Evolutionary conservation across 2,113 vertebrate genomes (phyloP).

Genomic region (Phasianus colchicus): DNA sequence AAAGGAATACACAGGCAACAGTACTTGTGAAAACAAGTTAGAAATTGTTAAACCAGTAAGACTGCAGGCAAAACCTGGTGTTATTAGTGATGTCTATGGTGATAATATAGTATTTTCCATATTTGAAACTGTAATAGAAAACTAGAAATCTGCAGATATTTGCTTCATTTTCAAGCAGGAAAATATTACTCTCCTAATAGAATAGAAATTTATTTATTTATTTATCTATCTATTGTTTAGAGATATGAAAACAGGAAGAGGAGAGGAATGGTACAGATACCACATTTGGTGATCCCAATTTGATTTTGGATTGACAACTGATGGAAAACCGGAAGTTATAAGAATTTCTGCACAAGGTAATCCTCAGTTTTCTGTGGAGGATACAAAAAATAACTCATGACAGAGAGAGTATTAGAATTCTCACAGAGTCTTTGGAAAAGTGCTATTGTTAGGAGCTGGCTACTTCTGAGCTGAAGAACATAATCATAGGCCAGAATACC

Average conservation of each 20-base stretch:
- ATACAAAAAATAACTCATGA: neutral
- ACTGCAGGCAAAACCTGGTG: neutral
- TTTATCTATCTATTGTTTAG: no score
- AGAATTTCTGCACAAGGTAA: neutral
- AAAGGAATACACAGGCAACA: neutral
- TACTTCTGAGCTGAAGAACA: neutral
- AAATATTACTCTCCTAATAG: constrained; percentile 21
- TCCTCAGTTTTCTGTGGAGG: neutral
- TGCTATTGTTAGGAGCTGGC: neutral
- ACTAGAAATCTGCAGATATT: neutral
- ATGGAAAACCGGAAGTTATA: neutral
- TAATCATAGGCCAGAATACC: neutral
- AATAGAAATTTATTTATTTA: neutral
- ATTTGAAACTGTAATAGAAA: constrained; percentile 8
- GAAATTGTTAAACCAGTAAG: neutral
- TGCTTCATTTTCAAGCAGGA: neutral
- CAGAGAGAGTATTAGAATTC: neutral
- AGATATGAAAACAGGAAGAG: neutral
- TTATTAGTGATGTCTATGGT: neutral
- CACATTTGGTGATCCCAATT: neutral
- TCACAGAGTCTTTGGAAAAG: neutral
- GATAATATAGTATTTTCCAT: neutral
- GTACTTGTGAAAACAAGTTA: neutral
- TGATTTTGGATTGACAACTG: neutral
- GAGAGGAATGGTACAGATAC: rapidly evolving